Conservation (phyloP, 2,888 invertebrate species). For the Exocentrus adspersus region DNA sequence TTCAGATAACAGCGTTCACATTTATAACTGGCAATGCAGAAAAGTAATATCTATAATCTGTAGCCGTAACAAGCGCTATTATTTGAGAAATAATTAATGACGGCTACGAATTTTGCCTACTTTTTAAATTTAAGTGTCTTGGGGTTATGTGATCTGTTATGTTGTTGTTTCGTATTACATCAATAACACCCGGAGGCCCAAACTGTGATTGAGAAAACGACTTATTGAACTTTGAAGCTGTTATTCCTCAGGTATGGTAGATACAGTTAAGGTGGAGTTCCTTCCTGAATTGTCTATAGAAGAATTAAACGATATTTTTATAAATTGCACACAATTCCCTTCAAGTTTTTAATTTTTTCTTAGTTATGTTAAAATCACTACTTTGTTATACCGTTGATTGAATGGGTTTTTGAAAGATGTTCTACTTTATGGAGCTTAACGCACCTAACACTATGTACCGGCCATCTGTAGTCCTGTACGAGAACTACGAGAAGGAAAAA, state of each 20-base stretch:
- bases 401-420: too few species aligned
- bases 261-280: not conserved
- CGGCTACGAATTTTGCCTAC: not conserved
- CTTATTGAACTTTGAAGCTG: not conserved
- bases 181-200: not conserved
- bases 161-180: not conserved
- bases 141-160: not conserved
- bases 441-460: too few species aligned
- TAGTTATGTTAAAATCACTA: too few species aligned
- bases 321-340: too few species aligned
- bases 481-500: too few species aligned
- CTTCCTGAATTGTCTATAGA: too few species aligned
- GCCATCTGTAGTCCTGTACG: too few species aligned
- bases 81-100: not conserved
- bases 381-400: too few species aligned
- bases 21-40: constrained; percentile 16
- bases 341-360: too few species aligned
- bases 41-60: constrained; percentile 11
- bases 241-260: not conserved
- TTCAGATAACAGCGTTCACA: constrained; percentile 14
- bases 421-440: too few species aligned
- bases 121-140: not conserved
- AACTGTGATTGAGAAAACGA: not conserved
- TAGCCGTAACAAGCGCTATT: not conserved
- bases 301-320: too few species aligned